These are phyloP conservation scores for Morpho achilles DNA, from an alignment of 2,888 invertebrate genomes.

Conservation along the genomic window DNA sequence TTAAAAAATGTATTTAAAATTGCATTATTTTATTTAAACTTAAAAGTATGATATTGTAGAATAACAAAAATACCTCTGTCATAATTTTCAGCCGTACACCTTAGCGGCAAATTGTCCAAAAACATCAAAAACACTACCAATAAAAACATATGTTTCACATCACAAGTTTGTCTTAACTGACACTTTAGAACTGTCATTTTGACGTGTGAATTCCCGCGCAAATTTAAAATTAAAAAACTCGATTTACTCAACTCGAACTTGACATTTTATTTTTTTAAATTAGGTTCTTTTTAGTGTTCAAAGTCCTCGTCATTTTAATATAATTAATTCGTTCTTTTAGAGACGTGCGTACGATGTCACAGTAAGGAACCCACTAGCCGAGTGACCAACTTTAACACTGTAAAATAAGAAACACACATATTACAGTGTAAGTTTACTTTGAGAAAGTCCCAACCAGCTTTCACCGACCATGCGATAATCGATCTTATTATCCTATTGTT, in stretches of 20 bases:
- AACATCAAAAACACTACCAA: constrained; percentile 57
- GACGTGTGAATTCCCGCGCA: constrained; percentile 54
- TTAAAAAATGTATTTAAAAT: too few species aligned
- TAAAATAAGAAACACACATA: constrained; percentile 78
- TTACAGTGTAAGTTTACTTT: constrained; percentile 43
- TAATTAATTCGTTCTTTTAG: constrained; percentile 16
- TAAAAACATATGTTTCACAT: constrained; percentile 60
- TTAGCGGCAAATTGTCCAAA: constrained; percentile 54
- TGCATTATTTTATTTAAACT: neutral
- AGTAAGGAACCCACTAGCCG: constrained; percentile 69
- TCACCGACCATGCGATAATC: constrained; percentile 19
- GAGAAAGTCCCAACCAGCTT: constrained; percentile 47
- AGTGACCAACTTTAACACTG: constrained; percentile 74
- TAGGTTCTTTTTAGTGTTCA: constrained; percentile 33
- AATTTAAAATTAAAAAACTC: constrained; percentile 19
- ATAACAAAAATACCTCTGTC: constrained; percentile 49
- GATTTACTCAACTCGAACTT: neutral
- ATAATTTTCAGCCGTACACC: constrained; percentile 48
- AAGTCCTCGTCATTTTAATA: constrained; percentile 58
- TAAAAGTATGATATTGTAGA: neutral
- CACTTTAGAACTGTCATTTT: constrained; percentile 70
- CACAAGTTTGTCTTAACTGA: constrained; percentile 54
- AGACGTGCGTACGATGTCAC: constrained; percentile 53
- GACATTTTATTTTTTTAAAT: constrained; percentile 45
- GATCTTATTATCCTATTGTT: constrained; percentile 8